Conservation (phyloP, 2,113 vertebrate genomes). For the Cephalophus harveyi region DNA sequence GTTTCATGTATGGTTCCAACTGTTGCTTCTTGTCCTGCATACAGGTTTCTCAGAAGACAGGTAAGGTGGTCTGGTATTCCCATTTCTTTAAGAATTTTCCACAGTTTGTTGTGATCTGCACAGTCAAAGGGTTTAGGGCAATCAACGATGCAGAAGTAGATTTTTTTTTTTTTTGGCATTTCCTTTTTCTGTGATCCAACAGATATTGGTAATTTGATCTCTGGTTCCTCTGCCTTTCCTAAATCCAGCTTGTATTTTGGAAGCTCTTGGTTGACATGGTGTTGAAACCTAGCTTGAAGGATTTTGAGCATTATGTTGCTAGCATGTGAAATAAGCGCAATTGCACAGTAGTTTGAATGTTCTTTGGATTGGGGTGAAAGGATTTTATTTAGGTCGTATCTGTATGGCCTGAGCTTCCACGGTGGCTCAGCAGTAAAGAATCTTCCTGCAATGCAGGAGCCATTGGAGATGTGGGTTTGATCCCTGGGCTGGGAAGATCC, state of each 20-base stretch:
- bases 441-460: neutral
- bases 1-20: neutral
- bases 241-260: neutral
- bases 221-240: neutral
- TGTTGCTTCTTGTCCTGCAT: neutral
- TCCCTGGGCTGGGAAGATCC: neutral
- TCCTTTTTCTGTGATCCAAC: neutral
- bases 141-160: neutral
- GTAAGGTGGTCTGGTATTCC: neutral
- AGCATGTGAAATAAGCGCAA: neutral
- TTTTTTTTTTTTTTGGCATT: neutral
- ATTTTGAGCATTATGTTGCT: neutral
- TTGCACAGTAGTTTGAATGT: neutral
- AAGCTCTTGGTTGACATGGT: neutral
- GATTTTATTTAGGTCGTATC: neutral
- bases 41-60: neutral
- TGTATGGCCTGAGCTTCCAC: neutral
- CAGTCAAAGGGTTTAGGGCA: neutral
- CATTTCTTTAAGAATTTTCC: neutral
- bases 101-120: neutral
- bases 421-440: neutral
- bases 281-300: neutral
- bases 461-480: neutral
- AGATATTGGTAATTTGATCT: neutral
- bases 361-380: neutral